Base-by-base conservation (phyloP, 1,140 invertebrate species). In the Drosophila ananassae region DNA sequence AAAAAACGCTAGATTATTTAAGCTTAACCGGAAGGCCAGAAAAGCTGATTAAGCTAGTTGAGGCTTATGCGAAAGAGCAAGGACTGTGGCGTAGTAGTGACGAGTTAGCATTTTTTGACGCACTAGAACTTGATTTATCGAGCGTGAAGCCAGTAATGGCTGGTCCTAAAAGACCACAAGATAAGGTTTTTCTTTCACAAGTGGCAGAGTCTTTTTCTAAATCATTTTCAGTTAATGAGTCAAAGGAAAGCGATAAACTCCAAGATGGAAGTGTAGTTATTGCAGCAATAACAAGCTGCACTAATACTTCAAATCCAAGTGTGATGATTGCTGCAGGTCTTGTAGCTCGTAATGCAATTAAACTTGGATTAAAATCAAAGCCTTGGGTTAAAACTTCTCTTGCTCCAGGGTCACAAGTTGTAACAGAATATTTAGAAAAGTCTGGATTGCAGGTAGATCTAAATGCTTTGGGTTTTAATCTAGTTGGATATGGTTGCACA, bases 401-500 rank as follows among this genome's bases (percentile, higher is more conserved):
- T 1, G 99, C 98, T 0, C 99, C 99, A 0, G 99, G 99, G 0
- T 98, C 97, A 71, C 98, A 98, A 9, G 98, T 99, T 0, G 98
- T 99, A 1, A 99, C 98, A 0, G 99, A 99, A 92, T 99, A 99
- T 92, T 92, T 99, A 37, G 95, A 96, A 67, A 94, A 97, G 91
- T 93, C 99, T 9, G 98, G 98, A 6, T n/a, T n/a, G n/a, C n/a
- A n/a, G n/a, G n/a, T n/a, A n/a, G n/a, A n/a, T n/a, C n/a, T n/a
- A n/a, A n/a, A n/a, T n/a, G n/a, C n/a, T n/a, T n/a, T n/a, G n/a
- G n/a, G n/a, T n/a, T 99, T 99, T 92, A 95, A 97, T 83, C 96
- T 98, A 54, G 96, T 97, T 28, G 98, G 98, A n/a, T 99, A 98
- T 90, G 96, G 98, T 1, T 99, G 98, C 92, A 99, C 99, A 98